Percentiles rank a stretch among this genome's conserved stretches.
Evolutionary conservation across 2,113 vertebrate species (phyloP).

Genomic region (Bungarus multicinctus): DNA sequence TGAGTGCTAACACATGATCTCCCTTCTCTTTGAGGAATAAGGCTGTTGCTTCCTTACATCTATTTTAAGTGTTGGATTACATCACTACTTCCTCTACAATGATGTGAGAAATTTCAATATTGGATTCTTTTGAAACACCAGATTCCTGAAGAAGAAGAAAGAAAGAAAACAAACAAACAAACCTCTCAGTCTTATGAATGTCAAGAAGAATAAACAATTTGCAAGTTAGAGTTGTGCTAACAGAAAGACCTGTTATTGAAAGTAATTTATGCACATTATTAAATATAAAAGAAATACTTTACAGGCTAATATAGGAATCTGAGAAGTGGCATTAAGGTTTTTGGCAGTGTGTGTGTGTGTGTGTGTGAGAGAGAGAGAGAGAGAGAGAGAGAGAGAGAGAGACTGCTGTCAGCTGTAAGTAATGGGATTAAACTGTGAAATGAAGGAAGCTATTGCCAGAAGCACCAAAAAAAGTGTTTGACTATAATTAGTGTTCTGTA

Average conservation of each 20-base stretch:
- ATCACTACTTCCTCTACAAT: constrained; percentile 20
- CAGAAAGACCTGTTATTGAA: background rate
- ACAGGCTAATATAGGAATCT: background rate
- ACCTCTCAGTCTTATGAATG: constrained; percentile 2
- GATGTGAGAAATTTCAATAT: constrained; percentile 4
- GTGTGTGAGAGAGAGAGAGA: accelerated
- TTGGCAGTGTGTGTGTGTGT: background rate
- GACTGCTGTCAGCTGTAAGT: constrained; percentile 15
- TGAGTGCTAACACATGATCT: constrained; percentile 36
- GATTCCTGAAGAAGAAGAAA: background rate
- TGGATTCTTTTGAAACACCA: constrained; percentile 32
- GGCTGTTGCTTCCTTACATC: constrained; percentile 7
- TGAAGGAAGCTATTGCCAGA: background rate
- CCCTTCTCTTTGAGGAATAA: constrained; percentile 26
- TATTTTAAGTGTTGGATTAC: constrained; percentile 15
- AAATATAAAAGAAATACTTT: background rate
- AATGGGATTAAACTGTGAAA: constrained; percentile 7
- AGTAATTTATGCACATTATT: background rate
- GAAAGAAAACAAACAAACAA: no score
- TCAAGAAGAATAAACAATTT: background rate
- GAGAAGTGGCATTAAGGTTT: accelerated
- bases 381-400: background rate
- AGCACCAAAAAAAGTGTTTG: constrained; percentile 37
- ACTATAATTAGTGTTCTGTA: constrained; percentile 23
- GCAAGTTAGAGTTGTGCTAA: background rate